These are phyloP conservation scores for Taeniopygia guttata DNA, from an alignment of 2,797 vertebrate species.

Conservation along the genomic window DNA sequence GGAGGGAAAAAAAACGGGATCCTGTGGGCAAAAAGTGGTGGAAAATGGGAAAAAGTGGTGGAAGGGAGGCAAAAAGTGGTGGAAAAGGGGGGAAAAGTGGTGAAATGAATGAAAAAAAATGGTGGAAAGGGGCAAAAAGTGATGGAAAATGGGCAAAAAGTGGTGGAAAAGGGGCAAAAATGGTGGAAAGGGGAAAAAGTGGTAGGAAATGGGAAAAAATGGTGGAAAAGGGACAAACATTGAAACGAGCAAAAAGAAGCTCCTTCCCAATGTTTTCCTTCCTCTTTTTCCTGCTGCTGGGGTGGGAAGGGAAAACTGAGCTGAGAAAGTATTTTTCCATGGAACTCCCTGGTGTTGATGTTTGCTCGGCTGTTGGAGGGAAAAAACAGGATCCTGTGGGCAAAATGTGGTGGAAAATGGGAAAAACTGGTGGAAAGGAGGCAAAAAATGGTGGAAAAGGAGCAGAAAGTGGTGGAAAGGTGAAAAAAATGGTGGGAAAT, in stretches of 20 bases:
- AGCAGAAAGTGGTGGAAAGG: too few species aligned
- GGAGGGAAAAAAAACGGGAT: fast-evolving
- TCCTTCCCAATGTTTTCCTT: too few species aligned
- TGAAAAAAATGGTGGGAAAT: too few species aligned
- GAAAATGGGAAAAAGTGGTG: too few species aligned
- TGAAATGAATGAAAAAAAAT: neutral
- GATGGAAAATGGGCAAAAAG: neutral
- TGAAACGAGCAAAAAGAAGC: neutral
- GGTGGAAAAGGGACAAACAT: neutral
- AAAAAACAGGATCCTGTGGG: too few species aligned
- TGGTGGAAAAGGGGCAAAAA: neutral
- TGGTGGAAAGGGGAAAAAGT: neutral
- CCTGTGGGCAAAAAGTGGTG: neutral
- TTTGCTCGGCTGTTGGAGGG: neutral
- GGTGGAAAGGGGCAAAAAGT: too few species aligned
- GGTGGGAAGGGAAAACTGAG: neutral
- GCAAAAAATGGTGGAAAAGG: neutral
- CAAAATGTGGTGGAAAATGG: too few species aligned
- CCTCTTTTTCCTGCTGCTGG: neutral
- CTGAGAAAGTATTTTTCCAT: neutral
- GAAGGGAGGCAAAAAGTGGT: too few species aligned
- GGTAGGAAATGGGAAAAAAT: too few species aligned
- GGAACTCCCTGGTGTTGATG: neutral
- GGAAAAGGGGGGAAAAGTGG: neutral
- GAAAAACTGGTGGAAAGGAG: too few species aligned